phyloP scores from a whole-genome alignment of 2,797 vertebrate species.

The Sciurus carolinensis region DNA sequence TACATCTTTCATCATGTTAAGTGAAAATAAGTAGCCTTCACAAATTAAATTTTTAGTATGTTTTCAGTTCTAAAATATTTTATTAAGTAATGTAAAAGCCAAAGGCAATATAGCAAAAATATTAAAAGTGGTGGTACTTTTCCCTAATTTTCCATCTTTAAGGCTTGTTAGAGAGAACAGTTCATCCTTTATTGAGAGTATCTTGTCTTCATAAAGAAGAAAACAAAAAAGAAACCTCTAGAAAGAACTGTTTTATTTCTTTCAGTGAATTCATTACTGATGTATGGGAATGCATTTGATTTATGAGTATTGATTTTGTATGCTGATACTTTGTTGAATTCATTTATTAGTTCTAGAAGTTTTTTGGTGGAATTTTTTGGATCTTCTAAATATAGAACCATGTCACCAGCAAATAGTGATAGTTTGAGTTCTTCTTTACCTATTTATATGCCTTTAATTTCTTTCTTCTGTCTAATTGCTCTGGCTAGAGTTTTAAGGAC shows the following conservation, averaged over 20 bases:
- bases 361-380: too few relatives aligned
- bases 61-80: conserved; percentile 16
- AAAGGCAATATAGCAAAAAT: conserved; percentile 2
- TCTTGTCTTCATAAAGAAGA: not conserved
- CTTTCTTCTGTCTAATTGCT: too few relatives aligned
- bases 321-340: too few relatives aligned
- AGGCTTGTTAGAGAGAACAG: conserved; percentile 16
- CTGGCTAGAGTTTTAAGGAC: too few relatives aligned
- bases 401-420: too few relatives aligned
- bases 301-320: too few relatives aligned
- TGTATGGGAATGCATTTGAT: too few relatives aligned
- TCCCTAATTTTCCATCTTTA: conserved; percentile 19
- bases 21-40: conserved; percentile 33
- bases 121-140: not conserved
- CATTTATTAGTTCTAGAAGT: too few relatives aligned
- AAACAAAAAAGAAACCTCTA: conserved; percentile 20
- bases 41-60: not conserved
- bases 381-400: too few relatives aligned
- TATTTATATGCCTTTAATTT: too few relatives aligned
- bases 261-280: too few relatives aligned
- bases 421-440: too few relatives aligned
- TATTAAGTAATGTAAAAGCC: conserved; percentile 53
- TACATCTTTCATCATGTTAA: not conserved
- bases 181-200: not conserved
- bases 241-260: not conserved